phyloP scores from a whole-genome alignment of 2,113 vertebrate species.

The Hypocryptadius cinnamomeus region DNA sequence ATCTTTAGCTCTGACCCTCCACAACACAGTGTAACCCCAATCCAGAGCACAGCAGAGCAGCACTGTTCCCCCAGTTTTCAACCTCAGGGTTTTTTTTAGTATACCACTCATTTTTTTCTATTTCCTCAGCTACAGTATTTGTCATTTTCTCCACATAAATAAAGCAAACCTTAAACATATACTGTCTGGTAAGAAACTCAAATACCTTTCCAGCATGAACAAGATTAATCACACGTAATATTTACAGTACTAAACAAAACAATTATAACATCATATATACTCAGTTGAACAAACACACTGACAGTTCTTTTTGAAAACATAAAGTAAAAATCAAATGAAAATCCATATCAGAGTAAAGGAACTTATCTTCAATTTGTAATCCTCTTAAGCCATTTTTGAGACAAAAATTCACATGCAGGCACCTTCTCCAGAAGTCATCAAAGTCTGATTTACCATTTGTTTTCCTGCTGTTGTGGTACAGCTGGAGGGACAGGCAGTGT shows the following conservation, averaged over 20 bases:
- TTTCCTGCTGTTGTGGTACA: neutral
- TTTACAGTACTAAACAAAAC: slow-evolving; percentile 56
- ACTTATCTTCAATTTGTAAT: slow-evolving; percentile 1
- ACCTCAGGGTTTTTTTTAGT: neutral
- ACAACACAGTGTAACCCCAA: neutral
- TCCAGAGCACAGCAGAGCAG: neutral
- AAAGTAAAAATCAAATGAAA: neutral
- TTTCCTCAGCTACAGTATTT: neutral
- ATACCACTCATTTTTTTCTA: neutral
- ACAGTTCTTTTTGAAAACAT: slow-evolving; percentile 24
- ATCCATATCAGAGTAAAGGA: neutral
- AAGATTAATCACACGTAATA: slow-evolving; percentile 32
- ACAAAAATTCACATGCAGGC: neutral
- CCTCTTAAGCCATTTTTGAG: neutral
- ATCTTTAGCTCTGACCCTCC: slow-evolving; percentile 5
- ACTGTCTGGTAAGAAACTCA: neutral
- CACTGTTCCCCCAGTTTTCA: neutral
- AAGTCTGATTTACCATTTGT: neutral
- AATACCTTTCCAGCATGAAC: neutral
- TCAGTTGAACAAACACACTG: slow-evolving; percentile 49
- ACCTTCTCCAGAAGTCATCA: neutral
- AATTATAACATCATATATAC: slow-evolving; percentile 56
- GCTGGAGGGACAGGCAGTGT: neutral
- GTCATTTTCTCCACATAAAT: slow-evolving; percentile 31
- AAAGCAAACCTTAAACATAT: slow-evolving; percentile 37